Percentiles rank a stretch among this genome's conserved stretches.
Conservation (phyloP, 1,140 invertebrate genomes). For the Leptoteleia sp. region DNA sequence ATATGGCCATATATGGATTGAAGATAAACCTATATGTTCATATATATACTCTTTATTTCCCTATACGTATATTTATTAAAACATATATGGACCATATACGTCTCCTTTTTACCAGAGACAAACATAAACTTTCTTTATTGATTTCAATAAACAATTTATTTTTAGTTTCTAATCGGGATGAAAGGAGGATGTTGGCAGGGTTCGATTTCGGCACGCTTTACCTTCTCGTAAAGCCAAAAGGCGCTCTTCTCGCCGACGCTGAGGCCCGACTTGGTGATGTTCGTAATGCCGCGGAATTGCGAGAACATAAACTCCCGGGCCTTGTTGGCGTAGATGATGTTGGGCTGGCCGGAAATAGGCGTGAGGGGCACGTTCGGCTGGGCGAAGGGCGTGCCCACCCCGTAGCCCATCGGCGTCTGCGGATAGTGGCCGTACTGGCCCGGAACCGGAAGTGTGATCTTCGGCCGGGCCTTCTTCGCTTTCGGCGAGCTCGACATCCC, state of each 20-base stretch:
- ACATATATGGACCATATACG: too few relatives aligned
- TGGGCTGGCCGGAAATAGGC: constrained; percentile 78
- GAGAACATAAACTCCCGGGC: constrained; percentile 88
- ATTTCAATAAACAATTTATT: too few relatives aligned
- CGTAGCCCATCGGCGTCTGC: constrained; percentile 72
- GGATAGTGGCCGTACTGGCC: constrained; percentile 76
- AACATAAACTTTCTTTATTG: too few relatives aligned
- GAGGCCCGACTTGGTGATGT: constrained; percentile 89
- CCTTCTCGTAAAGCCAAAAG: constrained; percentile 89
- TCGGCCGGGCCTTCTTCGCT: constrained; percentile 73
- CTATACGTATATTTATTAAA: too few relatives aligned
- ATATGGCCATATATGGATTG: too few relatives aligned
- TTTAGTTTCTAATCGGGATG: too few relatives aligned
- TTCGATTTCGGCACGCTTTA: too few relatives aligned
- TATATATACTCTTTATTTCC: too few relatives aligned
- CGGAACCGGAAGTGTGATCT: constrained; percentile 82
- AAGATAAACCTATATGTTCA: too few relatives aligned
- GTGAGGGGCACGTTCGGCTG: constrained; percentile 80
- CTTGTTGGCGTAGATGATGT: constrained; percentile 84
- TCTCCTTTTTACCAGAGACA: too few relatives aligned
- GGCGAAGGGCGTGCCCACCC: constrained; percentile 76
- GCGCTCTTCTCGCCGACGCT: constrained; percentile 90
- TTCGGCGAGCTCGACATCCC: constrained; percentile 74
- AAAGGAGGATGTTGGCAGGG: too few relatives aligned
- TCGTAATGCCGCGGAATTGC: constrained; percentile 88